Conservation (phyloP, 2,888 invertebrate genomes). For the Sarcophaga caerulescens region DNA sequence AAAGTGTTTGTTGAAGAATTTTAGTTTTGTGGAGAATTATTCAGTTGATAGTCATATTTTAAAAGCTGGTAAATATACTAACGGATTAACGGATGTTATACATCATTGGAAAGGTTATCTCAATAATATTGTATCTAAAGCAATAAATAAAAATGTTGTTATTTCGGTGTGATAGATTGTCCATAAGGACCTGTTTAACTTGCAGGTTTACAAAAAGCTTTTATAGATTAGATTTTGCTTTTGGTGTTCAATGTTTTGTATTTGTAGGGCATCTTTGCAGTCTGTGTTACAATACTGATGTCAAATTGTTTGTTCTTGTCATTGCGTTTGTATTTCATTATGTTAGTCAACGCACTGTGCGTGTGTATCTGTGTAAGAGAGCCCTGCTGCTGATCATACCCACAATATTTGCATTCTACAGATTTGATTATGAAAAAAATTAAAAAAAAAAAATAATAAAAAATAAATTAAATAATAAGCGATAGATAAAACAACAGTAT, state of each 20-base stretch:
- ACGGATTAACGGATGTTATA: too few species aligned
- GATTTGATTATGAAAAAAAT: constrained; percentile 54
- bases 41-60: too few species aligned
- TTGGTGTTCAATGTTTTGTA: not conserved
- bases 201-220: too few species aligned
- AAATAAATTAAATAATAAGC: not conserved
- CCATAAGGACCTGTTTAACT: too few species aligned
- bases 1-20: not conserved
- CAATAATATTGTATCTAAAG: too few species aligned
- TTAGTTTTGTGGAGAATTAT: too few species aligned
- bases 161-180: too few species aligned
- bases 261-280: not conserved
- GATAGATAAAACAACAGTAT: constrained; percentile 40
- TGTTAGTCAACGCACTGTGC: constrained; percentile 25
- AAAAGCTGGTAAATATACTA: too few species aligned
- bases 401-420: constrained; percentile 47
- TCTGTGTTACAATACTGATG: not conserved
- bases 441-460: too few species aligned
- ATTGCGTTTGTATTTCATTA: constrained; percentile 1
- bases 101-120: too few species aligned
- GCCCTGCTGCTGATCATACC: constrained; percentile 29
- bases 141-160: too few species aligned
- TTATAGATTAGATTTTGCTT: not conserved
- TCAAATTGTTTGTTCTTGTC: too few species aligned
- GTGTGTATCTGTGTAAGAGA: not conserved